These are phyloP conservation scores for Napeogenes sylphis DNA, from an alignment of 2,888 invertebrate species.

Conservation along the genomic window DNA sequence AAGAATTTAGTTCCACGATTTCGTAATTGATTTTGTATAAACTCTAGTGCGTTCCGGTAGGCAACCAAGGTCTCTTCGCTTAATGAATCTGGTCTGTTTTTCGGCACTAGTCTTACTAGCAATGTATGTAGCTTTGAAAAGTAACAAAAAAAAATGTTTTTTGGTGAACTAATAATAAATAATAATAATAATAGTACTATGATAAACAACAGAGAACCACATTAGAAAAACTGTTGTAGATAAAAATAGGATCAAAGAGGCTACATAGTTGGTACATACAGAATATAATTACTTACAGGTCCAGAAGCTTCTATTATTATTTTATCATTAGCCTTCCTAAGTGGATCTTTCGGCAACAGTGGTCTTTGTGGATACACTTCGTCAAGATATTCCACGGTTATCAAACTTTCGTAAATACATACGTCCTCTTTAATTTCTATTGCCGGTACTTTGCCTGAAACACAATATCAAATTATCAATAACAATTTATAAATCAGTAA, in stretches of 20 bases:
- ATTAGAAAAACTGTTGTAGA: no score
- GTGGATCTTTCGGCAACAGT: conserved; percentile 81
- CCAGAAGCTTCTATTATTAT: conserved; percentile 78
- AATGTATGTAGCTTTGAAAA: conserved; percentile 48
- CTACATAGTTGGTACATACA: no score
- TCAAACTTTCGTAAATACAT: conserved; percentile 85
- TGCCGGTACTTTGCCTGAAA: conserved; percentile 83
- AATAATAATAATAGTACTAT: no score
- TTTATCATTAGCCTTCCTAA: conserved; percentile 83
- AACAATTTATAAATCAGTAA: background rate
- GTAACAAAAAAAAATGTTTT: conserved; percentile 3
- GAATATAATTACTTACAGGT: conserved; percentile 43
- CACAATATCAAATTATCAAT: conserved; percentile 15
- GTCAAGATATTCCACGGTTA: conserved; percentile 88
- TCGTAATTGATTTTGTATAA: conserved; percentile 80
- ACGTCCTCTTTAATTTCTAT: conserved; percentile 82
- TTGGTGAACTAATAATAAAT: no score
- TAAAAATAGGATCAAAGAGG: no score
- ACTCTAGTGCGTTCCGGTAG: conserved; percentile 68
- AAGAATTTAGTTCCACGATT: conserved; percentile 80
- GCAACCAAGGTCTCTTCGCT: conserved; percentile 43
- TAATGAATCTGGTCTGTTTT: conserved; percentile 44
- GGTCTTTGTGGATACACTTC: conserved; percentile 83
- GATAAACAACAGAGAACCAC: no score
- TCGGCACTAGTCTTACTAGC: conserved; percentile 40